Evolutionary conservation across 2,888 invertebrate species (phyloP), one percentile per base, ranked within the genome.

Genomic region (Minunthozetes semirufus): DNA sequence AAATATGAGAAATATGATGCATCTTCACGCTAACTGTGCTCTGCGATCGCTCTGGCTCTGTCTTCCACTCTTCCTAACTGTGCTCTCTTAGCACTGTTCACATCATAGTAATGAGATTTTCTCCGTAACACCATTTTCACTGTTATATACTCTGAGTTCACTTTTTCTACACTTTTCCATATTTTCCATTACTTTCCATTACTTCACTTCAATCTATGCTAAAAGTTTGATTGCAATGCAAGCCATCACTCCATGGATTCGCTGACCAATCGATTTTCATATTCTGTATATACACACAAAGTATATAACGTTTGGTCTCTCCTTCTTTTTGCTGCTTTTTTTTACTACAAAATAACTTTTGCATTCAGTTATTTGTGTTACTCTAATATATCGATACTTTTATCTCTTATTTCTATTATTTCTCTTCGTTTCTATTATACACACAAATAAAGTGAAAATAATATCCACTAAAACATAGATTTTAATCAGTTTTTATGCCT

Each of bases 1-100:
- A 68, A 68, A 68, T 68, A 68, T 68, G 68, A 68, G 68, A 68
- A 68, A 68, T 68, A 68, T 68, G 68, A 68, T 68, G 68, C 68
- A 68, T 68, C 68, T 68, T 68, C 68, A 68, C 68, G 68, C 68
- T 68, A 68, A 68, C 68, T 42, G 42, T 68, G 68, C 61, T n/a
- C 33, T 33, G 4, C 4, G 33, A 33, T n/a, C 61, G 8, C 33
- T 15, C 61, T 5, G 17, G 4, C 53, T 53, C 53, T 19, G n/a
- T 53, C 53, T 53, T n/a, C 53, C 19, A 17, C 53, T 17, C 8
- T 53, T 53, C 53, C n/a, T 27, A 59, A 48, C 59, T 59, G 59
- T 59, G 25, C 59, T 29, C 59, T 27, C 8, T 29, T 48, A 48
- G 11, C 59, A 59, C 59, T 59, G 27, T 27, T 59, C 25, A 66